Evolutionary conservation across 2,797 vertebrate genomes (phyloP).

Genomic region (Lepilemur ruficaudatus): DNA sequence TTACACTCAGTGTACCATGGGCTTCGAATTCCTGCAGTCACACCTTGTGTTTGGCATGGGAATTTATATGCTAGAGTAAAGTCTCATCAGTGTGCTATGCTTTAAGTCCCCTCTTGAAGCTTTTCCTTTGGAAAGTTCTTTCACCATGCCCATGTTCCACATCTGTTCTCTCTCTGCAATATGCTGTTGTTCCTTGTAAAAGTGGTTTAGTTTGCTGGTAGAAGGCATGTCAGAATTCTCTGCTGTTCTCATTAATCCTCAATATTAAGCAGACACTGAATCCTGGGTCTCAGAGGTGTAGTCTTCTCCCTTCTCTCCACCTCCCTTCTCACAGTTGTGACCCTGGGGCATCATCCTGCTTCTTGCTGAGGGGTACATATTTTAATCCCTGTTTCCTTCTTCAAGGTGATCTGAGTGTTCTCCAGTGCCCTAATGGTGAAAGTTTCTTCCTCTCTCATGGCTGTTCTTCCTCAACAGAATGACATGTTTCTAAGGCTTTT

Average conservation of each 20-base stretch:
- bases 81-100: not conserved
- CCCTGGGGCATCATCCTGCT: not conserved
- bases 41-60: not conserved
- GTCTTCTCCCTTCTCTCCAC: not conserved
- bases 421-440: not conserved
- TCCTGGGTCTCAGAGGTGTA: not conserved
- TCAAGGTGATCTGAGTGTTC: not conserved
- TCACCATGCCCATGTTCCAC: not conserved
- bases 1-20: not conserved
- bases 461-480: not conserved
- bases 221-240: not conserved
- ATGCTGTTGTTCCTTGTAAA: not conserved
- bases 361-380: not conserved
- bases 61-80: not conserved
- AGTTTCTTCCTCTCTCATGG: not conserved
- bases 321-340: not conserved
- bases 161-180: not conserved
- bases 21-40: not conserved
- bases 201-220: not conserved
- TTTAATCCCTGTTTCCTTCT: not conserved
- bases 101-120: not conserved
- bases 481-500: not conserved
- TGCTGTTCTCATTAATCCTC: not conserved
- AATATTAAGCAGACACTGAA: not conserved
- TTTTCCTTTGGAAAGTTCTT: not conserved